Evolutionary conservation across 92 coral and sea anemone species (phyloP).

Genomic region (Phenganax subtilis): DNA sequence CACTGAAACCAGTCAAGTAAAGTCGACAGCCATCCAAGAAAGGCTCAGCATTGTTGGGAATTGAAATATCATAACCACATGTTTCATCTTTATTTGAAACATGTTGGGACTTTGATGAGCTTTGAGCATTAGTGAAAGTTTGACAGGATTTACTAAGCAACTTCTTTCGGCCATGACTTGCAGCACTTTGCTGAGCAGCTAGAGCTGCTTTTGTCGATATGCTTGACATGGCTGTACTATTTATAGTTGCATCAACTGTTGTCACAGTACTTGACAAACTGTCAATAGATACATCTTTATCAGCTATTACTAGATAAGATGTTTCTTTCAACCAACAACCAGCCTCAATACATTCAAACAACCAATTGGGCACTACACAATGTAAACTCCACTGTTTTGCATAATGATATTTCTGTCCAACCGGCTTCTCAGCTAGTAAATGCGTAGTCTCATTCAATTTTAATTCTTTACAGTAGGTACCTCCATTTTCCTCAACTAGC

Average conservation of each 20-base stretch:
- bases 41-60: slow-evolving; percentile 62
- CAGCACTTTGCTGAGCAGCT: slow-evolving; percentile 84
- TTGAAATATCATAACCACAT: slow-evolving; percentile 56
- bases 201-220: slow-evolving; percentile 70
- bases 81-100: slow-evolving; percentile 9
- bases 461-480: slow-evolving; percentile 75
- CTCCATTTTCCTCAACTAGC: slow-evolving; percentile 63
- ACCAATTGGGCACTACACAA: slow-evolving; percentile 81
- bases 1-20: slow-evolving; percentile 78
- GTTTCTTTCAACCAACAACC: slow-evolving; percentile 83
- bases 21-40: slow-evolving; percentile 95
- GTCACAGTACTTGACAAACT: slow-evolving; percentile 45
- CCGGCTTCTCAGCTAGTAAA: slow-evolving; percentile 69
- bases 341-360: slow-evolving; percentile 73
- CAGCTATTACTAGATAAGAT: slow-evolving; percentile 54
- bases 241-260: slow-evolving; percentile 46
- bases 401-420: slow-evolving; percentile 82
- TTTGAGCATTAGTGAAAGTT: slow-evolving; percentile 38
- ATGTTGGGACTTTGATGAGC: slow-evolving; percentile 12
- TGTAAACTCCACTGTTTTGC: slow-evolving; percentile 84
- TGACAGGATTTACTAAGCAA: slow-evolving; percentile 50
- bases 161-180: slow-evolving; percentile 65
- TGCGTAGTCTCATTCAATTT: slow-evolving; percentile 83
- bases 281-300: slow-evolving; percentile 53
- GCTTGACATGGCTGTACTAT: slow-evolving; percentile 36